These are phyloP conservation scores for Labeo calbasu DNA, from an alignment of 2,797 vertebrate genomes.

Conservation along the genomic window DNA sequence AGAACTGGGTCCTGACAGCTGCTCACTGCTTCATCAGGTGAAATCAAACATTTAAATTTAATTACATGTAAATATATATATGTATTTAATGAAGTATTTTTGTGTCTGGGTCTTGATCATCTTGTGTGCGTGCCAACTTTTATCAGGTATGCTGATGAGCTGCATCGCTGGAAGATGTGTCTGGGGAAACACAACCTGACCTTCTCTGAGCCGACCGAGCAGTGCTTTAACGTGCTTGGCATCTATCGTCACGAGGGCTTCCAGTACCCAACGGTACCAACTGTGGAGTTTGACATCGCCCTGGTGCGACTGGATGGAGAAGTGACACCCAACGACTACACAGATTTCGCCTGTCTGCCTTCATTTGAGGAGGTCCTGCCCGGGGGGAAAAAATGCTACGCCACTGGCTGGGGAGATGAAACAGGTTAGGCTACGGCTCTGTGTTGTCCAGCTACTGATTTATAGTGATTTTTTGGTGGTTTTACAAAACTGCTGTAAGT, in stretches of 20 bases:
- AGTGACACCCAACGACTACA: slow-evolving; percentile 65
- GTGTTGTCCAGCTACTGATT: neutral
- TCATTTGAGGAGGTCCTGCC: slow-evolving; percentile 71
- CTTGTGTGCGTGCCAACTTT: neutral
- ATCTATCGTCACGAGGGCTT: slow-evolving; percentile 80
- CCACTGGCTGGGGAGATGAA: slow-evolving; percentile 82
- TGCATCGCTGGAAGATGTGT: slow-evolving; percentile 81
- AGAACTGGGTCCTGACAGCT: slow-evolving; percentile 82
- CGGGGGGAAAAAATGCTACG: slow-evolving; percentile 75
- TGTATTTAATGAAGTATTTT: neutral
- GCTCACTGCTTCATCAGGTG: slow-evolving; percentile 80
- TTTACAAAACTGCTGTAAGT: slow-evolving; percentile 7
- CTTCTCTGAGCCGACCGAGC: slow-evolving; percentile 68
- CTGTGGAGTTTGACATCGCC: slow-evolving; percentile 81
- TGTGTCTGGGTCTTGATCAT: neutral
- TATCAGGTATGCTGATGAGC: slow-evolving; percentile 79
- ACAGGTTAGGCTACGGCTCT: slow-evolving; percentile 67
- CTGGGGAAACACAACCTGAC: slow-evolving; percentile 84
- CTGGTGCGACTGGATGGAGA: slow-evolving; percentile 76
- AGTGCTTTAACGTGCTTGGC: slow-evolving; percentile 71
- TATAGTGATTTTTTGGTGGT: neutral
- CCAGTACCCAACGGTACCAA: slow-evolving; percentile 79
- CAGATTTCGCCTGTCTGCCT: slow-evolving; percentile 78
- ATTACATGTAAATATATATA: too few species aligned
- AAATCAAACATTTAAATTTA: too few species aligned